Percentiles rank a stretch among this genome's conserved stretches.
These are phyloP conservation scores for Portevinia maculata DNA, from an alignment of 2,888 invertebrate genomes.

Conservation along the genomic window DNA sequence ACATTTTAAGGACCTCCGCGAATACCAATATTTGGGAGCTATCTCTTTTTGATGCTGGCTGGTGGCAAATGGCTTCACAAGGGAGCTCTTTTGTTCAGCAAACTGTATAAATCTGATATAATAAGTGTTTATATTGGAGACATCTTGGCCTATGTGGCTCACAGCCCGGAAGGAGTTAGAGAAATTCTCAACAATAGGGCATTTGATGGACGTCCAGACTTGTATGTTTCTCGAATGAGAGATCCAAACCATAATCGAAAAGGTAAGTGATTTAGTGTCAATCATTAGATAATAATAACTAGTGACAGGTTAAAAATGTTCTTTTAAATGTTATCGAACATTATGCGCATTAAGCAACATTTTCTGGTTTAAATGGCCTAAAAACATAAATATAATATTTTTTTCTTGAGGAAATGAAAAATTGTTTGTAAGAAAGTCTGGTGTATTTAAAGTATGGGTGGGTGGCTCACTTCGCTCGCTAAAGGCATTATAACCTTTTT, in stretches of 20 bases:
- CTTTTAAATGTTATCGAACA: no score
- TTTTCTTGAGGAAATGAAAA: no score
- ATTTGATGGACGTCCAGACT: constrained; percentile 86
- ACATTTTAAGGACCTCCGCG: constrained; percentile 85
- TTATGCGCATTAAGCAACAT: no score
- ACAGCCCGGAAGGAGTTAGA: constrained; percentile 84
- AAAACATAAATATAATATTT: no score
- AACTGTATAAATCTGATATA: constrained; percentile 85
- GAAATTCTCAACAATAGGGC: constrained; percentile 85
- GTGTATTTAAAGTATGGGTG: no score
- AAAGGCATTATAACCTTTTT: no score
- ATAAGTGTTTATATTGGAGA: constrained; percentile 85
- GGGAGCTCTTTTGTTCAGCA: constrained; percentile 83
- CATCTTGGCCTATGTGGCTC: constrained; percentile 83
- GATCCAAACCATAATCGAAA: constrained; percentile 81
- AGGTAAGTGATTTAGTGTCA: constrained; percentile 76
- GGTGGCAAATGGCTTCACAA: constrained; percentile 84
- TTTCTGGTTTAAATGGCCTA: no score
- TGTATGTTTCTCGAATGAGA: constrained; percentile 83
- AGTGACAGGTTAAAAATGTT: neutral
- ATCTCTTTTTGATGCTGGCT: constrained; percentile 84
- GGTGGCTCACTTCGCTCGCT: no score
- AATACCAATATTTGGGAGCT: constrained; percentile 86
- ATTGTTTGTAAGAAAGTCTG: no score
- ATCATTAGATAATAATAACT: neutral